Evolutionary conservation across 2,888 invertebrate genomes (phyloP), one percentile per base, ranked within the genome.

Genomic region (Drosophila quinaria): DNA sequence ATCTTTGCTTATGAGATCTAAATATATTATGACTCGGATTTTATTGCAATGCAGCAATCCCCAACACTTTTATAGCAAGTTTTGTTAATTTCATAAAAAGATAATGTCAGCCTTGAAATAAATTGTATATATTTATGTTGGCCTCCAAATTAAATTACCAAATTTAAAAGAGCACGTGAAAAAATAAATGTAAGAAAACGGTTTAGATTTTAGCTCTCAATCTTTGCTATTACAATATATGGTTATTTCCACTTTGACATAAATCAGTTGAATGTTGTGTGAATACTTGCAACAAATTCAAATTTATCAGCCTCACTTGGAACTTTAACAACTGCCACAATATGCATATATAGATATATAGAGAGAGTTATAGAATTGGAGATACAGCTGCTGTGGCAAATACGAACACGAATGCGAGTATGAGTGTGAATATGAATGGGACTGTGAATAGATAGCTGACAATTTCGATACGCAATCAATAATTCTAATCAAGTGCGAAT

Each of bases 401-500:
- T 51, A 19, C 6, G 37, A 19, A 8, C 13, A n/a, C 31, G 47
- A 29, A 5, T 54, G 9, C 8, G 51, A 31, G 3, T 47, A 17
- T 8, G 61, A 51, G 1, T 52, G 51, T 51, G 31, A 29, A 35
- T 60, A 15, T 19, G 47, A 51, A 55, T 59, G 29, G 46, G 17
- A 41, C 55, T 76, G 50, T 65, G 69, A 73, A 78, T 50, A 68
- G 78, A 73, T 78, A 74, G 69, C 78, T 68, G 69, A 61, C 64
- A 78, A 69, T 78, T 76, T 76, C 74, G 75, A 55, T 76, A 69
- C 76, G 86, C 90, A 81, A 87, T 87, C 90, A 87, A 90, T 90
- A 87, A 89, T 90, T 90, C 90, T 68, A 90, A 87, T 87, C 86
- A 90, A 90, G 87, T 89, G 87, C 89, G 89, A 86, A 87, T 89